These are phyloP conservation scores for Heterohyrax brucei DNA, from an alignment of 2,797 vertebrate species.

Conservation along the genomic window DNA sequence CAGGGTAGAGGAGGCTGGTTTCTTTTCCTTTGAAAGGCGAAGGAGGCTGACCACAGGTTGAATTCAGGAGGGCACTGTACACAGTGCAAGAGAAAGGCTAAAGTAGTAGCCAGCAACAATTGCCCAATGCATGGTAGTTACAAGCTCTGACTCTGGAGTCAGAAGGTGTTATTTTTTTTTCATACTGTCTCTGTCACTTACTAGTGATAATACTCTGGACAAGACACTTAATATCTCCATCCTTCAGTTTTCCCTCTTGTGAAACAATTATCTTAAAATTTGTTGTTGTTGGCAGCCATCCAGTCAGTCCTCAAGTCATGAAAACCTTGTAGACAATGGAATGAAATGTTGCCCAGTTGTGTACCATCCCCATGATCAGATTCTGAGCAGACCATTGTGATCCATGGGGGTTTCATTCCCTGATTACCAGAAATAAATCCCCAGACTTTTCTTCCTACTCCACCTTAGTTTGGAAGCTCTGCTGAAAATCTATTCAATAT, in stretches of 20 bases:
- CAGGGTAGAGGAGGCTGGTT: slow-evolving; percentile 75
- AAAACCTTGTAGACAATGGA: background rate
- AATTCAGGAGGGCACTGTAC: background rate
- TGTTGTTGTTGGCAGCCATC: too few species aligned
- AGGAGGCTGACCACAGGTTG: slow-evolving; percentile 17
- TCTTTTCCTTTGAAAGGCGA: slow-evolving; percentile 63
- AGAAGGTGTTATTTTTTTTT: background rate
- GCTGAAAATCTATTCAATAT: too few species aligned
- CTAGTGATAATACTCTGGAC: background rate
- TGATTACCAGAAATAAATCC: background rate
- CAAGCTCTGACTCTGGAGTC: fast-evolving
- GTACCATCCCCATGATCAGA: background rate
- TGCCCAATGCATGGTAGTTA: fast-evolving
- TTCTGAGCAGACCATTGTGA: background rate
- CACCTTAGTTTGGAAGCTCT: background rate
- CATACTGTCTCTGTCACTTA: background rate
- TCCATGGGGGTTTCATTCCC: background rate
- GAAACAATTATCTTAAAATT: background rate
- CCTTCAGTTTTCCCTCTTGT: background rate
- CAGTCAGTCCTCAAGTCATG: background rate
- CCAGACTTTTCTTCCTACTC: background rate
- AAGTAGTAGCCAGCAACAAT: background rate
- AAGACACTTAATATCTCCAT: background rate
- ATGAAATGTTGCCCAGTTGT: background rate
- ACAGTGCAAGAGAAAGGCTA: background rate